Base-by-base conservation (phyloP, 2,797 vertebrate species). In the Ceryle rudis region DNA sequence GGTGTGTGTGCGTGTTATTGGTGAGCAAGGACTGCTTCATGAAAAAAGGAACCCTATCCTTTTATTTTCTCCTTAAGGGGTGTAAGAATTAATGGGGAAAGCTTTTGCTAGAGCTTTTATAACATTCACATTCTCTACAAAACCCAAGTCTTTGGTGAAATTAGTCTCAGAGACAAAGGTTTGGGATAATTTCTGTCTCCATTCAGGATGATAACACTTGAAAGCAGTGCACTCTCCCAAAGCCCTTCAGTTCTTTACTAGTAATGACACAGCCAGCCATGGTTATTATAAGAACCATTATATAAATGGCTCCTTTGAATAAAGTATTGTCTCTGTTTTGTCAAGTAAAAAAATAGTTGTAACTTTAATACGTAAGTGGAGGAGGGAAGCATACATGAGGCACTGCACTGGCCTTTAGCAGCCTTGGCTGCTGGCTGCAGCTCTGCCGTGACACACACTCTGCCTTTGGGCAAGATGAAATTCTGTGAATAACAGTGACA, bases 381-480 rank as follows among this genome's bases (percentile, higher is more conserved):
- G 37, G 66, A 31, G 21, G 39, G 54, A 66, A 10, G 33, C 28
- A 20, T 9, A 37, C 10, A 12, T 3, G 3, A 9, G 11, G 12
- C 1, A 2, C 44, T 58, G 54, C 39, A 28, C 15, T 13, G 41
- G 41, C 35, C 26, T 64, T 25, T 58, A 61, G 62, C 28, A 31
- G 35, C 37, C 35, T 69, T 39, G 10, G 51, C 57, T 54, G 33
- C 29, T 28, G 21, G 35, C 22, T 64, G 29, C 58, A 66, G 62
- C 28, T 21, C 29, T 54, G 35, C 33, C 12, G 6, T 2, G 23
- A 5, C 28, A 13, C 3, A 9, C 13, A 29, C 0, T 3, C 17
- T 77, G 61, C 44, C 31, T 78, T 65, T 73, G 62, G 44, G 57
- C 0, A 2, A 46, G 18, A 29, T 65, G 62, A 33, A 31, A n/a